Percentiles rank a stretch among this genome's conserved stretches.
These are phyloP conservation scores for Leptogaster cylindrica DNA, from an alignment of 2,888 invertebrate species.

Conservation along the genomic window DNA sequence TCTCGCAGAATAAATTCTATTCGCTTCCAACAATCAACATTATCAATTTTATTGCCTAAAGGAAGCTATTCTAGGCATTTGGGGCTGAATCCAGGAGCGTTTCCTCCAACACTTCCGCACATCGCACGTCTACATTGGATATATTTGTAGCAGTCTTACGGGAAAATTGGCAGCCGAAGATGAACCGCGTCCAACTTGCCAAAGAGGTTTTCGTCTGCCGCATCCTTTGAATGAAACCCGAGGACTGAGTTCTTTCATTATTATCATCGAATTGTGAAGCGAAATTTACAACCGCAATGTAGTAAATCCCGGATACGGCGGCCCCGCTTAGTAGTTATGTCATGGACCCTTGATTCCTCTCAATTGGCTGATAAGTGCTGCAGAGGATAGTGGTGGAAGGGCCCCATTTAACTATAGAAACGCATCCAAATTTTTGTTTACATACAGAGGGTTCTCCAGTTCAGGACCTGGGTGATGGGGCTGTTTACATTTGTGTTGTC, in stretches of 20 bases:
- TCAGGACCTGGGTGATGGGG: too few species aligned
- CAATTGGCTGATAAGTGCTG: conserved; percentile 27
- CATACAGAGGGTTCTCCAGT: too few species aligned
- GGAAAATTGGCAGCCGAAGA: conserved; percentile 31
- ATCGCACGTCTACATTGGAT: conserved; percentile 2
- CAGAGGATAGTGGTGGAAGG: not conserved
- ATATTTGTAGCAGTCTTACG: not conserved
- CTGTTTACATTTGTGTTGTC: too few species aligned
- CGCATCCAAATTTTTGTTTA: too few species aligned
- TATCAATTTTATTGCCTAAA: conserved; percentile 37
- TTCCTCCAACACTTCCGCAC: conserved; percentile 21
- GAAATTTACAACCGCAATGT: conserved; percentile 34
- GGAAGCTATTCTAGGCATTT: conserved; percentile 28
- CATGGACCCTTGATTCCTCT: conserved; percentile 17
- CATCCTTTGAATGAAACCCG: not conserved
- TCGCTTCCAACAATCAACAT: conserved; percentile 21
- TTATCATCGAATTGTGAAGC: conserved; percentile 16
- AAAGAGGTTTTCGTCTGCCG: conserved; percentile 17
- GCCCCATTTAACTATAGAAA: not conserved
- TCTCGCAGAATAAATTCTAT: not conserved
- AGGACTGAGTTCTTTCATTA: not conserved
- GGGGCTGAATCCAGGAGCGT: conserved; percentile 29
- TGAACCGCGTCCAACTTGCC: conserved; percentile 15
- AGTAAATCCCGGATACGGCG: conserved; percentile 15
- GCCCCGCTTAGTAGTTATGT: conserved; percentile 20